A percentile compares a stretch with the other conserved stretches of the same genome.
Evolutionary conservation across 2,888 invertebrate genomes (phyloP).

Genomic region (Entomobrya multifasciata): DNA sequence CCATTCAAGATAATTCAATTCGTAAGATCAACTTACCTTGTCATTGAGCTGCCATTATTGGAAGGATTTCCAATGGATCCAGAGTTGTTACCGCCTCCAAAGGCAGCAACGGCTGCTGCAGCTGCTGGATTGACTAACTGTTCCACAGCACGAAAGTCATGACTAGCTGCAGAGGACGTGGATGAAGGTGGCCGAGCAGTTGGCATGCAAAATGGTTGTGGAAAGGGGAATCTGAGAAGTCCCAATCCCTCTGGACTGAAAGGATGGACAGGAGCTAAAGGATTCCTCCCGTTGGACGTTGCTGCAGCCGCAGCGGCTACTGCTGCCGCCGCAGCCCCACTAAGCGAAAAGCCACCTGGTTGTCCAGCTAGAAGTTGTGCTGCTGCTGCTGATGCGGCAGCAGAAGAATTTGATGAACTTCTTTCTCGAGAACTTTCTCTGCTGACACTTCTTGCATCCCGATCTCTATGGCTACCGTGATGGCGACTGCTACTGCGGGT

Average conservation of each 20-base stretch:
- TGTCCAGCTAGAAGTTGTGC: constrained; percentile 43
- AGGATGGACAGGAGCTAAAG: constrained; percentile 56
- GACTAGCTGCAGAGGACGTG: constrained; percentile 76
- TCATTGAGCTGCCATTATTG: neutral
- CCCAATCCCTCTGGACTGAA: constrained; percentile 75
- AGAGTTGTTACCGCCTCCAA: constrained; percentile 22
- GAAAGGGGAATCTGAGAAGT: constrained; percentile 77
- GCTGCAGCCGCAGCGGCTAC: constrained; percentile 27
- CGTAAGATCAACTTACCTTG: constrained; percentile 44
- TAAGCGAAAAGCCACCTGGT: constrained; percentile 31
- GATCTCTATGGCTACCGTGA: constrained; percentile 20
- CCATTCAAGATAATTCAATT: too few species aligned
- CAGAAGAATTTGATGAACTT: constrained; percentile 60
- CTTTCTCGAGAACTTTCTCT: constrained; percentile 66
- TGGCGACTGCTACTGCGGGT: neutral
- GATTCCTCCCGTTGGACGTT: constrained; percentile 55
- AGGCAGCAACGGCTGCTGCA: constrained; percentile 61
- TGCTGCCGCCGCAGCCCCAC: constrained; percentile 21
- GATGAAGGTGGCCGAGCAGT: constrained; percentile 72
- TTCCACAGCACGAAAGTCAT: constrained; percentile 79
- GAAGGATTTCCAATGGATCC: neutral
- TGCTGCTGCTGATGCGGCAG: constrained; percentile 16
- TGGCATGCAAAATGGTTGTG: constrained; percentile 77
- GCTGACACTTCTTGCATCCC: constrained; percentile 41
- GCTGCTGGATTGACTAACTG: constrained; percentile 78